Evolutionary conservation across 1,140 invertebrate species (phyloP).

Genomic region (Macrostomum lignano): DNA sequence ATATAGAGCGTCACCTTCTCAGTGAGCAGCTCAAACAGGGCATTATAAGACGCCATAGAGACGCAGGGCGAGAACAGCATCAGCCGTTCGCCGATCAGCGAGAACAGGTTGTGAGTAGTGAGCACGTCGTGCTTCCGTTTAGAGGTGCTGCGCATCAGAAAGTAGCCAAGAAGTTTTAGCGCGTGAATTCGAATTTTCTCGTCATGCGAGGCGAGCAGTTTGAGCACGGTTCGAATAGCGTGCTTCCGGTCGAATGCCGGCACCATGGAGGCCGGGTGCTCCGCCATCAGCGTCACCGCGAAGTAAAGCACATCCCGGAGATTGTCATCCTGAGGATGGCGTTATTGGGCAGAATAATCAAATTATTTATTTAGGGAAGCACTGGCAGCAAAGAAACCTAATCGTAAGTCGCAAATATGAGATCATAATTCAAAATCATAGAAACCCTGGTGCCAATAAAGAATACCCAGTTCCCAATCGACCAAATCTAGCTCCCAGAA

Average conservation of each 20-base stretch:
- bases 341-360: too few relatives aligned
- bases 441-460: background rate
- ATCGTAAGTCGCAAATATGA: conserved; percentile 8
- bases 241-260: conserved; percentile 89
- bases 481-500: too few relatives aligned
- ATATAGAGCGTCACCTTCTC: conserved; percentile 83
- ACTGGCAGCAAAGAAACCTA: too few relatives aligned
- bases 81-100: conserved; percentile 63
- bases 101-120: conserved; percentile 89
- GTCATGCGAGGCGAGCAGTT: conserved; percentile 67
- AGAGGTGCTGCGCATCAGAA: conserved; percentile 52
- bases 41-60: conserved; percentile 75
- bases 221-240: conserved; percentile 78
- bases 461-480: background rate
- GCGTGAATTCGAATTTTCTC: conserved; percentile 77
- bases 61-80: conserved; percentile 59
- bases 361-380: too few relatives aligned
- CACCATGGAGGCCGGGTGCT: conserved; percentile 89
- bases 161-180: conserved; percentile 70
- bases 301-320: conserved; percentile 85
- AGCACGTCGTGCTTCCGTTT: conserved; percentile 43
- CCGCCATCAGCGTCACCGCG: conserved; percentile 77
- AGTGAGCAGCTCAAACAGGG: conserved; percentile 89
- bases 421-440: conserved; percentile 8
- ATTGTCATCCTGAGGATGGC: conserved; percentile 71